These are phyloP conservation scores for Arrhopalites spinosus DNA, from an alignment of 2,888 invertebrate species.

Conservation along the genomic window DNA sequence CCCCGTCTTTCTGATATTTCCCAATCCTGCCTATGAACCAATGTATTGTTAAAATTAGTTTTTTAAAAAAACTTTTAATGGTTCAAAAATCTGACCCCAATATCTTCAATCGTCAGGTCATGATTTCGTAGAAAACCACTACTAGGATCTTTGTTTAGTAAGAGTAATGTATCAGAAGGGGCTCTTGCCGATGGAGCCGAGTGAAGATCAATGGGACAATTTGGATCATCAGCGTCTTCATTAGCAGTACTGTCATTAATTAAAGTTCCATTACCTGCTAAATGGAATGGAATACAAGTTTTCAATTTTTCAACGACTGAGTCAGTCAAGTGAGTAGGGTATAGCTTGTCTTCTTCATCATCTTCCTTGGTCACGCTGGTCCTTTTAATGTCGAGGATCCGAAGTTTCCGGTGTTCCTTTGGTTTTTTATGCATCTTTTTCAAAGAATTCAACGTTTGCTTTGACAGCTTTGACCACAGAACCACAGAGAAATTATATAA, in stretches of 20 bases:
- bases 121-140: not conserved
- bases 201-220: not conserved
- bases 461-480: too few species aligned
- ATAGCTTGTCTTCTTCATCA: not conserved
- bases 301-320: not conserved
- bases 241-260: not conserved
- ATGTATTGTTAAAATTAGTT: not conserved
- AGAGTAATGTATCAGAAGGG: not conserved
- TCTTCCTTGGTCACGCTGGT: too few species aligned
- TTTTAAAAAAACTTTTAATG: not conserved
- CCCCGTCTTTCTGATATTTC: not conserved
- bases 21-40: not conserved
- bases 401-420: too few species aligned
- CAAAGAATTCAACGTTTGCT: too few species aligned
- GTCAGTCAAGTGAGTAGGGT: not conserved
- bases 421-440: too few species aligned
- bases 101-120: constrained; percentile 7
- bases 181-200: not conserved
- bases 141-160: not conserved
- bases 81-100: not conserved
- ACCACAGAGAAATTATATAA: too few species aligned
- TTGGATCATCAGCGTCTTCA: not conserved
- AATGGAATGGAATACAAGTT: constrained; percentile 12
- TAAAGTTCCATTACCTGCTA: not conserved
- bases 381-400: too few species aligned